A percentile compares a stretch with the other conserved stretches of the same genome.
These are phyloP conservation scores for Premnoplex brunnescens DNA, from an alignment of 2,797 vertebrate genomes.

Conservation along the genomic window DNA sequence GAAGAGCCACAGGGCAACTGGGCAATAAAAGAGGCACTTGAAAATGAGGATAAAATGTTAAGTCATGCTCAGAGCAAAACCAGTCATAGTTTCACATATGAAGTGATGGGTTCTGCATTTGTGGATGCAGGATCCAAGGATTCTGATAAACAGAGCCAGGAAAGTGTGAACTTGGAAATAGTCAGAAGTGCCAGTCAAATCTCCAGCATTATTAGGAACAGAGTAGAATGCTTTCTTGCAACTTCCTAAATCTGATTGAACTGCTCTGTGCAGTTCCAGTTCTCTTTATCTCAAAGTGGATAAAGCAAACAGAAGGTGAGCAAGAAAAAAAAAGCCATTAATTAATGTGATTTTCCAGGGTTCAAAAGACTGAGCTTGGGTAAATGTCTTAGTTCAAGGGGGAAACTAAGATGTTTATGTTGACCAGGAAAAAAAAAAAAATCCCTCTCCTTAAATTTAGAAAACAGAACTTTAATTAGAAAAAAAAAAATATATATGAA, in stretches of 20 bases:
- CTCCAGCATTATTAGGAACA: neutral
- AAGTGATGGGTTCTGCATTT: neutral
- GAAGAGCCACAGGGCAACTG: neutral
- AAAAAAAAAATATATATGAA: too few species aligned
- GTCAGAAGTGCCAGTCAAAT: neutral
- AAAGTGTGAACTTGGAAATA: neutral
- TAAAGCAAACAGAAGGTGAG: neutral
- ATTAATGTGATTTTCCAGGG: neutral
- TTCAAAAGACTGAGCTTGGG: conserved; percentile 2
- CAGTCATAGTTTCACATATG: neutral
- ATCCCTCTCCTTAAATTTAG: too few species aligned
- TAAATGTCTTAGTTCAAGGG: too few species aligned
- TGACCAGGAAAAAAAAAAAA: too few species aligned
- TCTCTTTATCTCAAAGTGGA: neutral
- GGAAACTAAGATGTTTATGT: too few species aligned
- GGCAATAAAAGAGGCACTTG: neutral
- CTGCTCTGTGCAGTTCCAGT: neutral
- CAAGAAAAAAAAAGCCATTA: neutral
- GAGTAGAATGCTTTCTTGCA: neutral
- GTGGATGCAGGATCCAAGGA: neutral
- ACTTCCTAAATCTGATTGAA: neutral
- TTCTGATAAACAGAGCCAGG: neutral
- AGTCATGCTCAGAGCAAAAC: neutral
- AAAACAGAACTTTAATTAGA: too few species aligned
- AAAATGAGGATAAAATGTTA: neutral